These are phyloP conservation scores for Zygothrica quintamaculata DNA, from an alignment of 2,888 invertebrate species.

Conservation along the genomic window DNA sequence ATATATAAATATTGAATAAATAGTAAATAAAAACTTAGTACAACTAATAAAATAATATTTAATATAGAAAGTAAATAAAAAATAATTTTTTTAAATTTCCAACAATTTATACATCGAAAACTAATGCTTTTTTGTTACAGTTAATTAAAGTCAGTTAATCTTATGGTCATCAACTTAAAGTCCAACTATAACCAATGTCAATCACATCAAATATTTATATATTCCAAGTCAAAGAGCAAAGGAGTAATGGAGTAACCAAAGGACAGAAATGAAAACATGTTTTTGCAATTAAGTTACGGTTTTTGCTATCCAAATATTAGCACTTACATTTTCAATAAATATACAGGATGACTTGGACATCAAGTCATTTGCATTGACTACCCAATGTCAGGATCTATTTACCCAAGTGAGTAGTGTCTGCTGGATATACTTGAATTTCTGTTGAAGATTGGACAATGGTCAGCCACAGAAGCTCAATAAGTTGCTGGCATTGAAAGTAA, in stretches of 20 bases:
- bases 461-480: slow-evolving; percentile 50
- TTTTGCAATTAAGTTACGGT: slow-evolving; percentile 73
- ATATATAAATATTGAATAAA: slow-evolving; percentile 19
- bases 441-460: slow-evolving; percentile 11
- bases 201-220: neutral
- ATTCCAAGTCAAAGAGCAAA: slow-evolving; percentile 12
- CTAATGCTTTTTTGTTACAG: no score
- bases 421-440: neutral
- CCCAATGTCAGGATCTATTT: slow-evolving; percentile 29
- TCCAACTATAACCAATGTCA: neutral
- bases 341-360: slow-evolving; percentile 41
- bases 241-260: no score
- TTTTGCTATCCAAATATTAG: slow-evolving; percentile 72
- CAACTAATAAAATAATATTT: no score
- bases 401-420: slow-evolving; percentile 20
- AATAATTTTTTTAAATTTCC: no score
- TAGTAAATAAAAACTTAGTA: no score
- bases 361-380: slow-evolving; percentile 63
- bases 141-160: no score
- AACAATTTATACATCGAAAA: no score
- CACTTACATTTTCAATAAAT: slow-evolving; percentile 74
- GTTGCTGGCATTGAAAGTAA: slow-evolving; percentile 56
- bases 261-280: slow-evolving; percentile 37
- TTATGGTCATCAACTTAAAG: no score
- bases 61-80: no score